A percentile compares a stretch with the other conserved stretches of the same genome.
phyloP scores from a whole-genome alignment of 2,888 invertebrate species.

The Adela reaumurella region DNA sequence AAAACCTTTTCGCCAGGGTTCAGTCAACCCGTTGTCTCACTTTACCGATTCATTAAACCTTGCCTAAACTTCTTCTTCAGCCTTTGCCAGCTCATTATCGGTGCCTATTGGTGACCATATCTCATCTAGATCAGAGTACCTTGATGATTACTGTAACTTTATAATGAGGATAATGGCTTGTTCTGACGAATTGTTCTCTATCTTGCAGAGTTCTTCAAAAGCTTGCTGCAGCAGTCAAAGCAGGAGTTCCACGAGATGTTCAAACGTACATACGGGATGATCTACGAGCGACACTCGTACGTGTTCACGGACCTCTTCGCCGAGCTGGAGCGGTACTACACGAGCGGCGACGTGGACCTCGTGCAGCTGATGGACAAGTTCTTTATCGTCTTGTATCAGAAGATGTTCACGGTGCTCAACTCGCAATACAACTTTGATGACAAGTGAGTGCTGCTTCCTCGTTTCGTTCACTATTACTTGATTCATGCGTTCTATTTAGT shows the following conservation, averaged over 20 bases:
- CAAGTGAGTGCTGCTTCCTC: constrained; percentile 54
- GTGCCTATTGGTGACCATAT: too few species aligned
- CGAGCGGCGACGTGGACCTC: constrained; percentile 78
- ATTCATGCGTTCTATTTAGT: too few species aligned
- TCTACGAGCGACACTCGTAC: constrained; percentile 90
- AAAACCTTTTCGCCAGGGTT: too few species aligned
- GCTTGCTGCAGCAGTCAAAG: constrained; percentile 77
- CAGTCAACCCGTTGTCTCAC: too few species aligned
- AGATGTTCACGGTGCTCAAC: constrained; percentile 94
- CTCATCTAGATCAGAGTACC: too few species aligned
- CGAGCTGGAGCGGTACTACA: constrained; percentile 87
- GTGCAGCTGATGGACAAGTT: constrained; percentile 87
- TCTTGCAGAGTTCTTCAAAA: constrained; percentile 83
- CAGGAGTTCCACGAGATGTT: constrained; percentile 94
- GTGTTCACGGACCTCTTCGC: constrained; percentile 90
- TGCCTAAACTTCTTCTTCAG: too few species aligned
- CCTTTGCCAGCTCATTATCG: too few species aligned
- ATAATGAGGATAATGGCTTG: too few species aligned
- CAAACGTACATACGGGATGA: constrained; percentile 88
- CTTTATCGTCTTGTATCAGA: constrained; percentile 89
- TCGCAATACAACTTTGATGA: constrained; percentile 88
- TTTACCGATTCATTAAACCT: too few species aligned
- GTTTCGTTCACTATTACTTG: too few species aligned
- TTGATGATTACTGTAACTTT: too few species aligned
- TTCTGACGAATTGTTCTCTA: too few species aligned